phyloP scores from a whole-genome alignment of 1,140 invertebrate genomes.

The Drosophila tani region DNA sequence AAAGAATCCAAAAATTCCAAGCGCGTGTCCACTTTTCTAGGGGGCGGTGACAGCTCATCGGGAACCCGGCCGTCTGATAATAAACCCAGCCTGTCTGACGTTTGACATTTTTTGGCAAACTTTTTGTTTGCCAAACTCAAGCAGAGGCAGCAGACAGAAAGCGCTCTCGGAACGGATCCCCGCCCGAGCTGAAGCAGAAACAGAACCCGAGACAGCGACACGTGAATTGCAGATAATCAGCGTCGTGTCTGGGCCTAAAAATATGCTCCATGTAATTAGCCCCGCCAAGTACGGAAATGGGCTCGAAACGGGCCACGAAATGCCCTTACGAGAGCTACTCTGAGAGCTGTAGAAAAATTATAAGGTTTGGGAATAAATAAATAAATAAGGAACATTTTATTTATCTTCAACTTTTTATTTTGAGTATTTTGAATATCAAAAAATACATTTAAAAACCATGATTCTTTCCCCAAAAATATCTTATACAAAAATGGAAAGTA shows the following conservation, averaged over 20 bases:
- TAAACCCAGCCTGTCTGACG: conserved; percentile 50
- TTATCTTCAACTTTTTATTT: no score
- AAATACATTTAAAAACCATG: no score
- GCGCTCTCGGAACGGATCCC: conserved; percentile 1
- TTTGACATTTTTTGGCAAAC: conserved; percentile 64
- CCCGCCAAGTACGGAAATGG: conserved; percentile 54
- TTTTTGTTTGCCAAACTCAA: conserved; percentile 52
- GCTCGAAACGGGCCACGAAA: not conserved
- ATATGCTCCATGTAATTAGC: conserved; percentile 83
- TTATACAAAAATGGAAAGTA: no score
- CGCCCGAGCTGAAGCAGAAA: conserved; percentile 16
- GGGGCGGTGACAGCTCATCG: conserved; percentile 41
- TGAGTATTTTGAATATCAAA: not conserved
- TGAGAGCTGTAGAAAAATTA: not conserved
- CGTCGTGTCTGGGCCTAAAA: conserved; percentile 78
- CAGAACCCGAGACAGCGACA: conserved; percentile 49
- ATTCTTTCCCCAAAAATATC: no score
- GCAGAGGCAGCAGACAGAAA: conserved; percentile 15
- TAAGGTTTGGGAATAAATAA: not conserved
- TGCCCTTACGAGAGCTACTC: not conserved
- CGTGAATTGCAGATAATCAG: conserved; percentile 79
- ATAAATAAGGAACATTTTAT: not conserved
- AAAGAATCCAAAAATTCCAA: not conserved
- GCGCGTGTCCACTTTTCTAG: conserved; percentile 29
- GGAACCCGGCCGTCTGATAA: conserved; percentile 46